Percentiles rank a stretch among this genome's conserved stretches.
Evolutionary conservation across 2,888 invertebrate genomes (phyloP).

Genomic region (Lepas anatifera): DNA sequence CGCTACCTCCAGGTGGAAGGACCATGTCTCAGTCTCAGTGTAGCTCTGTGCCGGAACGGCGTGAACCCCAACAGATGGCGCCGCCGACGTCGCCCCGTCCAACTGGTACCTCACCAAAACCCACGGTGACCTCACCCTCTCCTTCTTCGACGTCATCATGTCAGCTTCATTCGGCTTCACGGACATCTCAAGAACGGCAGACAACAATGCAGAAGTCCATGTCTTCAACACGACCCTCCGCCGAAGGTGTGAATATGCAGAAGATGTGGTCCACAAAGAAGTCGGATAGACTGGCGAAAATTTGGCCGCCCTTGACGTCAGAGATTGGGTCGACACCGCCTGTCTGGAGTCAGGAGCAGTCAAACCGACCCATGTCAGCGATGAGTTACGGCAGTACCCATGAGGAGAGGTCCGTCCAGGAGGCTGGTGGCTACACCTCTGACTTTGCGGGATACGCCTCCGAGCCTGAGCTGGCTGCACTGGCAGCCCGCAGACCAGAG

Average conservation of each 20-base stretch:
- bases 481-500: background rate
- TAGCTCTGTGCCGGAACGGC: background rate
- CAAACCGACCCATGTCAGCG: background rate
- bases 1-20: background rate
- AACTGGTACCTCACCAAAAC: background rate
- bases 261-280: conserved; percentile 26
- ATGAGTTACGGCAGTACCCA: background rate
- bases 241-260: conserved; percentile 25
- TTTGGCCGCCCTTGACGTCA: background rate
- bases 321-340: background rate
- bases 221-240: conserved; percentile 19
- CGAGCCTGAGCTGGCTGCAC: conserved; percentile 5
- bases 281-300: conserved; percentile 1
- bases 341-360: background rate
- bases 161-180: no score
- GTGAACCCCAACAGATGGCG: background rate
- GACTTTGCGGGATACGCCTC: conserved; percentile 6
- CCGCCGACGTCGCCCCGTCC: background rate
- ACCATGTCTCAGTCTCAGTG: background rate
- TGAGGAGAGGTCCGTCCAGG: background rate
- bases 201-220: no score
- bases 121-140: background rate
- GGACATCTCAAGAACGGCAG: no score
- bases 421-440: background rate
- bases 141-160: no score